Base-by-base conservation (phyloP, 92 coral and sea anemone genomes). In the Blastomussa wellsi region DNA sequence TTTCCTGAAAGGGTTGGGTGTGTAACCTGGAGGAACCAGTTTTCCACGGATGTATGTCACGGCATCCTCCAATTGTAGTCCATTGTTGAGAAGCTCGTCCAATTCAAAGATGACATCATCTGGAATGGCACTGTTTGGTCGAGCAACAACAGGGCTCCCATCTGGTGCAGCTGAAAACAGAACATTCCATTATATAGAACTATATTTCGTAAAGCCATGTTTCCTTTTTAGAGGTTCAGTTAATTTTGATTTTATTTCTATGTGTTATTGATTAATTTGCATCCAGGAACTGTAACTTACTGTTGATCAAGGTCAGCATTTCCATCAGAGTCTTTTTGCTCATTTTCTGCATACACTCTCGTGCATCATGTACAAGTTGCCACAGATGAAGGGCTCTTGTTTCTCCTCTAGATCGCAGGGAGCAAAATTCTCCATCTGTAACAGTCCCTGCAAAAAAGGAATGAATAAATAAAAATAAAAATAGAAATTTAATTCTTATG, bases 1-100 rank as follows among this genome's bases (percentile, higher is more conserved):
- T 19, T 77, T 77, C 64, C 89, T 72, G 84, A 88, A 91, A 37
- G 94, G 80, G 67, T 84, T 72, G 24, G 94, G 91, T 0, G 75
- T 51, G 33, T 91, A 79, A 22, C 91, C 94, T 12, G 87, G 47
- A 31, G 94, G 94, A 32, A 88, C 89, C 29, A 91, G 91, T 16
- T 51, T 87, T 47, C 83, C 84, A 2, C 91, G 39, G 65, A 84
- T 75, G 73, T 42, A 48, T 22, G 90, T 71, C 14, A 87, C 59
- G 6, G 89, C 90, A 86, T 82, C 84, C 62, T 80, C 86, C 74
- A 73, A 39, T 24, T 37, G 14, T 36, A 82, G 32, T 26, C 79
- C 72, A 73, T 41, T n/a, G 7, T 37, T 4, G n/a, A 35, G 15
- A 0, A 82, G 15, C 17, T 70, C 70, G 24, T 82, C 55, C 41